Conservation (phyloP, 2,113 vertebrate species). For the Progne subis region DNA sequence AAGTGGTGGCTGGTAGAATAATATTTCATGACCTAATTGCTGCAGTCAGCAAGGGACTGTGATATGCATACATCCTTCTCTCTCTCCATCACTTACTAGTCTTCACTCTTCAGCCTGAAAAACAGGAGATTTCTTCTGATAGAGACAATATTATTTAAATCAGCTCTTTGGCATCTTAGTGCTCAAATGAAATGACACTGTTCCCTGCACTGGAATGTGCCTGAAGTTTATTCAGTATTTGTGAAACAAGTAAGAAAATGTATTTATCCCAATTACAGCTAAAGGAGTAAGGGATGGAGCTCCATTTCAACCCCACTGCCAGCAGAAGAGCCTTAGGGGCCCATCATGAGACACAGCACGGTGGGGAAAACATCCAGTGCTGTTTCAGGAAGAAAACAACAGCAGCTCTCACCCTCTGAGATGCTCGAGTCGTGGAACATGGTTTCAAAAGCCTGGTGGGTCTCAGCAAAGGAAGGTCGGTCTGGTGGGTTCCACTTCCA, state of each 20-base stretch:
- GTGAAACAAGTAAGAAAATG: neutral
- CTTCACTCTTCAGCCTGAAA: neutral
- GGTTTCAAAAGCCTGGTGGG: conserved; percentile 97
- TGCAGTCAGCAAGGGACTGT: neutral
- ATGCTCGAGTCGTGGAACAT: conserved; percentile 99
- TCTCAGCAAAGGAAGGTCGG: conserved; percentile 94
- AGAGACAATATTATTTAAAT: neutral
- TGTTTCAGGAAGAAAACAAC: neutral
- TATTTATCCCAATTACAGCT: neutral
- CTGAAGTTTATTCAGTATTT: neutral
- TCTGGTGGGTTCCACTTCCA: conserved; percentile 98
- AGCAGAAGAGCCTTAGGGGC: neutral
- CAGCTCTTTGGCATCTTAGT: neutral
- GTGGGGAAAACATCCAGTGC: neutral
- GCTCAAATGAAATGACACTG: neutral
- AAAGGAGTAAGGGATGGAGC: neutral
- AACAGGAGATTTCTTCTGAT: neutral
- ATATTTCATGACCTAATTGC: neutral
- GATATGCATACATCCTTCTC: neutral
- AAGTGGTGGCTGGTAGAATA: neutral
- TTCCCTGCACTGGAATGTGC: neutral
- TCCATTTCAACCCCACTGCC: neutral
- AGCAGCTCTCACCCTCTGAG: conserved; percentile 85
- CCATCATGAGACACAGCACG: neutral
- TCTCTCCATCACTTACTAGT: neutral